Conservation (phyloP, 2,113 vertebrate genomes). For the Regulus satrapa region DNA sequence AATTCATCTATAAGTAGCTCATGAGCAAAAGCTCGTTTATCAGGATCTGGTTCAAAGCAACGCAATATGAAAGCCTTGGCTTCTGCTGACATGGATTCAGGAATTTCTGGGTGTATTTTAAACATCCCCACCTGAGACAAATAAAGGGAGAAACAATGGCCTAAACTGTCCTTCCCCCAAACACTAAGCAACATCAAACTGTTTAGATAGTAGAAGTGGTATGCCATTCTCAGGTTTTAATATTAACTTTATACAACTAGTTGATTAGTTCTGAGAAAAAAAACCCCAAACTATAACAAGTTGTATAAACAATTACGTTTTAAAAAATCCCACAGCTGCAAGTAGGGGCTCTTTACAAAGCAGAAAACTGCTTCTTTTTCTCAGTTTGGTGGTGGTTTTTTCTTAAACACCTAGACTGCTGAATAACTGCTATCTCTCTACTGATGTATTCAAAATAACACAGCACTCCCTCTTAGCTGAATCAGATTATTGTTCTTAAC, state of each 20-base stretch:
- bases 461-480: neutral
- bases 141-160: neutral
- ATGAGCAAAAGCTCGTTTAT: constrained; percentile 84
- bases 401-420: neutral
- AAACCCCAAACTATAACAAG: neutral
- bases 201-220: neutral
- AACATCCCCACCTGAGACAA: constrained; percentile 94
- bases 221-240: neutral
- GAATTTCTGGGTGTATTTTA: constrained; percentile 98
- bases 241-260: neutral
- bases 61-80: constrained; percentile 94
- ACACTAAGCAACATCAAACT: constrained; percentile 29
- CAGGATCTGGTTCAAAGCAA: constrained; percentile 96
- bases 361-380: neutral
- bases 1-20: constrained; percentile 93
- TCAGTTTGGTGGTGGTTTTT: neutral
- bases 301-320: neutral
- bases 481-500: neutral
- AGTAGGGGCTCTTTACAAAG: neutral
- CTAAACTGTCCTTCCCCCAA: constrained; percentile 68
- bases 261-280: neutral
- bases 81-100: constrained; percentile 94
- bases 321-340: fast-evolving
- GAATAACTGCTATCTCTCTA: neutral
- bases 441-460: neutral